These are phyloP conservation scores for Drosophila littoralis DNA, from an alignment of 1,140 invertebrate species.

Conservation along the genomic window DNA sequence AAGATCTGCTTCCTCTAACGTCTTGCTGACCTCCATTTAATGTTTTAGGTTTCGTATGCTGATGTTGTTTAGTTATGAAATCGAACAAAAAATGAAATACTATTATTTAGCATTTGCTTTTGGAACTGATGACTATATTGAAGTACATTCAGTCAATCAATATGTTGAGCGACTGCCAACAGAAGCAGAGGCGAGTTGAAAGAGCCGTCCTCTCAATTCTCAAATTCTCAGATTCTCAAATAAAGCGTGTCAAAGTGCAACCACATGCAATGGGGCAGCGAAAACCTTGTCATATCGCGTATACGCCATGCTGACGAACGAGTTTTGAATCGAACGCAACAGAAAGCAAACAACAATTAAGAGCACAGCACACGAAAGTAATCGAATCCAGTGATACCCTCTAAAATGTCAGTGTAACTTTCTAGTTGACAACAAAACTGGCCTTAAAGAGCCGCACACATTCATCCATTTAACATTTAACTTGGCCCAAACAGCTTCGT, in stretches of 20 bases:
- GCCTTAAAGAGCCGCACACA: slow-evolving; percentile 6
- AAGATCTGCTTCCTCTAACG: slow-evolving; percentile 24
- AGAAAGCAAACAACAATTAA: neutral
- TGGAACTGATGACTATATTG: neutral
- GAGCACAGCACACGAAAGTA: too few species aligned
- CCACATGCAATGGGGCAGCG: neutral
- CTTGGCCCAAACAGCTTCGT: slow-evolving; percentile 57
- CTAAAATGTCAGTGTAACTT: too few species aligned
- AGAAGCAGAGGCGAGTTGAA: too few species aligned
- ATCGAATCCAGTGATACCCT: too few species aligned
- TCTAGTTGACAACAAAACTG: too few species aligned
- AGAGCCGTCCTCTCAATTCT: too few species aligned
- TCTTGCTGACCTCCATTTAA: slow-evolving; percentile 38
- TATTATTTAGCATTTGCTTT: slow-evolving; percentile 1
- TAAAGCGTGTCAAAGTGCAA: slow-evolving; percentile 9
- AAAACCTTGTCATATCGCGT: slow-evolving; percentile 52
- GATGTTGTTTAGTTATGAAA: neutral
- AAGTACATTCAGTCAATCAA: neutral
- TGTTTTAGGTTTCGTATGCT: slow-evolving; percentile 29
- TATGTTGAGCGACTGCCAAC: too few species aligned
- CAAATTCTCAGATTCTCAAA: too few species aligned
- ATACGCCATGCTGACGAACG: slow-evolving; percentile 55
- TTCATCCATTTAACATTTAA: slow-evolving; percentile 69
- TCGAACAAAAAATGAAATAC: neutral
- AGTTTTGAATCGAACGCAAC: slow-evolving; percentile 23